Percentiles rank a stretch among this genome's conserved stretches.
phyloP scores from a whole-genome alignment of 2,888 invertebrate species.

The Tryphoninae sp. region DNA sequence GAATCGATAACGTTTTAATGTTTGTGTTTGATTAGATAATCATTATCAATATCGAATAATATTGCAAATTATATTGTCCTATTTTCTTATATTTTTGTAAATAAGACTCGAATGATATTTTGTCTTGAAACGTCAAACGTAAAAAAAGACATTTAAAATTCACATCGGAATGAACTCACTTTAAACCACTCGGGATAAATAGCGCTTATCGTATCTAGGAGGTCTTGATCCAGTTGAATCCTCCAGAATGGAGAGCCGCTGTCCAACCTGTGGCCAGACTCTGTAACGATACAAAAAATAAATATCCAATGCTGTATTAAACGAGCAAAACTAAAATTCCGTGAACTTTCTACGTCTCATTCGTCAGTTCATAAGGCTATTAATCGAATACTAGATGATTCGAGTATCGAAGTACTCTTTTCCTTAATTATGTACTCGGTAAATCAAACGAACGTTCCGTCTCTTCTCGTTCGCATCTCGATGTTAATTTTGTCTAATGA shows the following conservation, averaged over 20 bases:
- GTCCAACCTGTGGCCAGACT: slow-evolving; percentile 88
- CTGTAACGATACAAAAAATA: slow-evolving; percentile 82
- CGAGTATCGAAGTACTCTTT: not conserved
- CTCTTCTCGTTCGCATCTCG: slow-evolving; percentile 1
- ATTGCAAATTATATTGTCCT: not conserved
- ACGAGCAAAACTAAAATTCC: slow-evolving; percentile 5
- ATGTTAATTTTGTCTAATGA: slow-evolving; percentile 51
- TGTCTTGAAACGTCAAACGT: not conserved
- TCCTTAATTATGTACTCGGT: slow-evolving; percentile 20
- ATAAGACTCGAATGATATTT: too few relatives aligned
- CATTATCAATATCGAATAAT: not conserved
- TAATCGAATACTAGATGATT: slow-evolving; percentile 29
- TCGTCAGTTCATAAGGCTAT: slow-evolving; percentile 39
- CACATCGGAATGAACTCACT: slow-evolving; percentile 73
- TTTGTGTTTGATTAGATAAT: not conserved
- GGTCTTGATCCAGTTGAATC: slow-evolving; percentile 95
- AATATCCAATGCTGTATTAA: slow-evolving; percentile 43
- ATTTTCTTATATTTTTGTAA: not conserved
- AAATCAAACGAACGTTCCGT: slow-evolving; percentile 34
- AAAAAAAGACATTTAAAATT: slow-evolving; percentile 18
- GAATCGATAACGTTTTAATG: not conserved
- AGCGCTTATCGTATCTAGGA: slow-evolving; percentile 94
- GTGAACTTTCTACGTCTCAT: slow-evolving; percentile 27
- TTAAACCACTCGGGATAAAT: slow-evolving; percentile 98
- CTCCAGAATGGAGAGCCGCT: slow-evolving; percentile 93